phyloP scores from a whole-genome alignment of 2,113 vertebrate genomes.

The Smithornis capensis region DNA sequence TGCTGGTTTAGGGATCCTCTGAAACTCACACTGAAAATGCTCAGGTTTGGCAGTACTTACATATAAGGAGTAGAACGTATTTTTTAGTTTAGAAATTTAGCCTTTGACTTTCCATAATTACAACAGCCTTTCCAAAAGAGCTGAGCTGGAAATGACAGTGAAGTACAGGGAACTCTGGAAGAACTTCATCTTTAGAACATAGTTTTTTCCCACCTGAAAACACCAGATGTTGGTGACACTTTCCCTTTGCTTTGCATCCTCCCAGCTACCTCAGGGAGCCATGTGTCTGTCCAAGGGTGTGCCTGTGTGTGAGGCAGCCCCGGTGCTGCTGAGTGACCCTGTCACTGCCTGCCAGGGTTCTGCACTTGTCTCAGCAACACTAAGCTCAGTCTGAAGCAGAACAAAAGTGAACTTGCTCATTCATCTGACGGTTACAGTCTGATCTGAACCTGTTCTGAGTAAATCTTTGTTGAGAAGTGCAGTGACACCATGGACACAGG shows the following conservation, averaged over 20 bases:
- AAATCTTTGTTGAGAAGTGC: background rate
- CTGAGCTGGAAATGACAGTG: background rate
- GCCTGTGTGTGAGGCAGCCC: background rate
- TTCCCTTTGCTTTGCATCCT: background rate
- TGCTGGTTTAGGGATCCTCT: background rate
- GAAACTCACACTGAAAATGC: background rate
- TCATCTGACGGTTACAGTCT: background rate
- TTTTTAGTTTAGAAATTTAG: background rate
- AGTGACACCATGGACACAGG: rapidly evolving
- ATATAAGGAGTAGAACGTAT: background rate
- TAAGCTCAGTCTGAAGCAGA: background rate
- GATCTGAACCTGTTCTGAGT: background rate
- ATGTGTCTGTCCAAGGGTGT: background rate
- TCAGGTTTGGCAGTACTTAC: background rate
- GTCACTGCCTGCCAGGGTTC: background rate
- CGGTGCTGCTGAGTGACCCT: background rate
- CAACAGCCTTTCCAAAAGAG: background rate
- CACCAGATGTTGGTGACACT: background rate
- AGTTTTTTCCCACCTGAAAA: background rate
- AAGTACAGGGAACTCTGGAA: background rate
- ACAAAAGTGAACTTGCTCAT: background rate
- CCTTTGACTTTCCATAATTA: background rate
- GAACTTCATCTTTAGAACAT: background rate
- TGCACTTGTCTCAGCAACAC: background rate
- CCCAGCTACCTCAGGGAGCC: background rate